Evolutionary conservation across 2,797 vertebrate species (phyloP).

Genomic region (Myoxocephalus aenaeus): DNA sequence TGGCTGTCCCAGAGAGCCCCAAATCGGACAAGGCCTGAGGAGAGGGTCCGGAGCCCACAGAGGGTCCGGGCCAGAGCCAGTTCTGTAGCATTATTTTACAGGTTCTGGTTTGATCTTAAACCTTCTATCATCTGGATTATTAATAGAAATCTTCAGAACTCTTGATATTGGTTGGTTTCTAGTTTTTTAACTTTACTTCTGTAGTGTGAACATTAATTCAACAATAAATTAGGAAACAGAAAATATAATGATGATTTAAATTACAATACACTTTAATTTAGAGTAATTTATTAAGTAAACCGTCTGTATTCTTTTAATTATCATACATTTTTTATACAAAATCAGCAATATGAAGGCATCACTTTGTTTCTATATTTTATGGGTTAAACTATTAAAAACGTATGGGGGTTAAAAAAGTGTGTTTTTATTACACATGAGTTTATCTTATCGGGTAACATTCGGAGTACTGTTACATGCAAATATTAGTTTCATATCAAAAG

Average conservation of each 20-base stretch:
- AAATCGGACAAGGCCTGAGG: conserved; percentile 36
- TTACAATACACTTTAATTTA: neutral
- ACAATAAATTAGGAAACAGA: neutral
- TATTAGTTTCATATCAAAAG: neutral
- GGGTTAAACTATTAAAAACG: neutral
- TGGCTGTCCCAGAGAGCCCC: conserved; percentile 52
- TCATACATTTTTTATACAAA: neutral
- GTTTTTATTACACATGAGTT: neutral
- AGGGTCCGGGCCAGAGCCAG: neutral
- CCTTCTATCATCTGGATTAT: neutral
- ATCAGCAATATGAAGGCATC: neutral
- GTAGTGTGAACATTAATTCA: neutral
- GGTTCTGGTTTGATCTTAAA: neutral
- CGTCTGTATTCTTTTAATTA: neutral
- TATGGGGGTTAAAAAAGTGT: too few species aligned
- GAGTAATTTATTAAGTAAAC: neutral
- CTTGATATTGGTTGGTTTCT: neutral
- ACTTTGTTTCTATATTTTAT: neutral
- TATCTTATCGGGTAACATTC: neutral
- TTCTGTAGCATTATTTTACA: neutral
- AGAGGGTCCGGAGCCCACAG: neutral
- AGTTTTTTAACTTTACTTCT: neutral
- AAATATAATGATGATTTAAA: neutral
- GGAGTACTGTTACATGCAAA: neutral
- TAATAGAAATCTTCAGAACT: neutral